These are phyloP conservation scores for Pseudomyrmex cubaensis DNA, from an alignment of 1,140 invertebrate species.

Conservation along the genomic window DNA sequence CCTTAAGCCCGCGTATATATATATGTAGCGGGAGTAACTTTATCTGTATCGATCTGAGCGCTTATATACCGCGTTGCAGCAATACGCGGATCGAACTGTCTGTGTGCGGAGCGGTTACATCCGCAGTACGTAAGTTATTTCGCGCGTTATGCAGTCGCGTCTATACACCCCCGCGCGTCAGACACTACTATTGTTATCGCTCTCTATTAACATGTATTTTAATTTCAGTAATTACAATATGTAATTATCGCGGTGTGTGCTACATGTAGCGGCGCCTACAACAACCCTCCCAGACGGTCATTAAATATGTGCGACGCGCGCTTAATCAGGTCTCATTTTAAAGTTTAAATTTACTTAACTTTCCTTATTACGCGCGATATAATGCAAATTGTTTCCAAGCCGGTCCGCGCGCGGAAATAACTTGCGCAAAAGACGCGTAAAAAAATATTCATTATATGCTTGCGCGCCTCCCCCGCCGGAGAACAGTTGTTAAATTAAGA, in stretches of 20 bases:
- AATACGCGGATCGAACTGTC: constrained; percentile 50
- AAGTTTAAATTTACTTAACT: constrained; percentile 37
- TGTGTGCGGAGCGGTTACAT: constrained; percentile 8
- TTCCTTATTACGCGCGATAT: constrained; percentile 44
- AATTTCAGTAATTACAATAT: constrained; percentile 29
- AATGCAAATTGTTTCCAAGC: constrained; percentile 40
- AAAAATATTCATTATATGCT: constrained; percentile 45
- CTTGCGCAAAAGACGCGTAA: constrained; percentile 1
- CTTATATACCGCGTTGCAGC: constrained; percentile 52
- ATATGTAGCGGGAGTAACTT: constrained; percentile 34
- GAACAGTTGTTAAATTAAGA: constrained; percentile 56
- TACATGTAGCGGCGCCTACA: not conserved
- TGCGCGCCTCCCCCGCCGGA: not conserved
- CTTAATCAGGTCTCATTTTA: constrained; percentile 31
- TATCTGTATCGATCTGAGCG: constrained; percentile 49
- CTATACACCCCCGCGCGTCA: not conserved
- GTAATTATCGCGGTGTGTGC: constrained; percentile 21
- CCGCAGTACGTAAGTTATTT: constrained; percentile 20
- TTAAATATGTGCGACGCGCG: constrained; percentile 15
- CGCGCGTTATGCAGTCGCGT: not conserved
- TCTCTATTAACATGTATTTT: constrained; percentile 32
- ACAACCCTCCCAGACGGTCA: not conserved
- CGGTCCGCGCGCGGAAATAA: constrained; percentile 24
- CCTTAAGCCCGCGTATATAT: constrained; percentile 35
- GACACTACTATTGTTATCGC: not conserved